Base-by-base conservation (phyloP, 2,797 vertebrate species). In the Acanthurus tractus region DNA sequence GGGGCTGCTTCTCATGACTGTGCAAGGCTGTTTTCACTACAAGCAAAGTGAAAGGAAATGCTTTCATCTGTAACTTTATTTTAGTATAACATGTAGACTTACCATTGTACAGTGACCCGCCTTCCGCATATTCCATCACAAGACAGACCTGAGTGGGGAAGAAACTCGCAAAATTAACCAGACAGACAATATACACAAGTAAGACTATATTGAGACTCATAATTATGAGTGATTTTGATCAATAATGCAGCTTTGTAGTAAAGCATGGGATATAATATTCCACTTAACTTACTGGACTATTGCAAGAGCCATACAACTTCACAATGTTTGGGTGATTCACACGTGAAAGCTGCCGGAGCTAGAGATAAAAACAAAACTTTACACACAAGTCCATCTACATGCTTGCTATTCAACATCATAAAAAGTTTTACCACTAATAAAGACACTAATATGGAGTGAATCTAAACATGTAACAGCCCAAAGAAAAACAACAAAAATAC, bases 91-190 rank as follows among this genome's bases (percentile, higher is more conserved):
- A 29, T 17, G 17, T 13, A 2, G 20, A 85, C 96, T 96, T 90
- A 99, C 98, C 96, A 93, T 99, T 99, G 86, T 99, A 99, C 20
- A 99, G 93, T 46, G 98, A 99, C 73, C 98, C 98, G 79, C 97
- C 97, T 92, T 99, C 98, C 89, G 98, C 98, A 92, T 97, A 99
- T 86, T 99, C 98, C 98, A 99, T 99, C 79, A 99, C 98, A 84
- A 99, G 95, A 95, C 97, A 98, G 22, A 99, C 98, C 98, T 99
- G 90, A 20, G 22, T 17, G 29, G 29, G 66, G 75, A 88, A 55
- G 65, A 66, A 53, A 36, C 15, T 23, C n/a, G n/a, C 2, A 59
- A n/a, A 45, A 18, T 48, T 18, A 38, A 55, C 17, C 20, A 54
- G 8, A 38, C 1, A 48, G 17, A 73, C 11, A 34, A 50, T 25